These are phyloP conservation scores for Pongo abelii DNA, from an alignment of 2,113 vertebrate genomes.

Conservation along the genomic window DNA sequence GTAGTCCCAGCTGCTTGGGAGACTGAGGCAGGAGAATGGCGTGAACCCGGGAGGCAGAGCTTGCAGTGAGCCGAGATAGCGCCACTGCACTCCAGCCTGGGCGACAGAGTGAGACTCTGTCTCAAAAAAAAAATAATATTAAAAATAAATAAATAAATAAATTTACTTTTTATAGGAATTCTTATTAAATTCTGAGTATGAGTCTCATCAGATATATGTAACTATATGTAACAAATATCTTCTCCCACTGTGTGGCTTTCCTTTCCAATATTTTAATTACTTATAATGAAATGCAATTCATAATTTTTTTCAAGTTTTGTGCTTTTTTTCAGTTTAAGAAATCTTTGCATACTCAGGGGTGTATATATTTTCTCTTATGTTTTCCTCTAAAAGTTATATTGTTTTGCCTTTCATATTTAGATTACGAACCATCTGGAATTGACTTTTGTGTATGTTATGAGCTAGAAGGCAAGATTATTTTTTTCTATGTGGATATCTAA, in stretches of 20 bases:
- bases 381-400: neutral
- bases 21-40: too few species aligned
- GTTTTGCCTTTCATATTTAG: neutral
- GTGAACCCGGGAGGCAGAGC: too few species aligned
- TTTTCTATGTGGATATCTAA: neutral
- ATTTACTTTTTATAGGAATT: neutral
- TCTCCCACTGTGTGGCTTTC: neutral
- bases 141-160: too few species aligned
- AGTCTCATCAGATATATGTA: neutral
- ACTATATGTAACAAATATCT: neutral
- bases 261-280: conserved; percentile 1
- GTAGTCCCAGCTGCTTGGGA: too few species aligned
- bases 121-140: too few species aligned
- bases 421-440: neutral
- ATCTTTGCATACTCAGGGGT: neutral
- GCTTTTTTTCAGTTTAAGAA: neutral
- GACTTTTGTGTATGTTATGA: neutral
- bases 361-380: neutral
- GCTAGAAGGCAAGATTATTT: neutral
- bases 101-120: too few species aligned
- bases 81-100: too few species aligned
- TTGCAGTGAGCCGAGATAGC: too few species aligned
- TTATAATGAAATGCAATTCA: neutral
- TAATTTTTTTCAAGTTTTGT: neutral
- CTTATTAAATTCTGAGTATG: neutral